Evolutionary conservation across 1,140 invertebrate genomes (phyloP).

Genomic region (Phymastichus coffea): DNA sequence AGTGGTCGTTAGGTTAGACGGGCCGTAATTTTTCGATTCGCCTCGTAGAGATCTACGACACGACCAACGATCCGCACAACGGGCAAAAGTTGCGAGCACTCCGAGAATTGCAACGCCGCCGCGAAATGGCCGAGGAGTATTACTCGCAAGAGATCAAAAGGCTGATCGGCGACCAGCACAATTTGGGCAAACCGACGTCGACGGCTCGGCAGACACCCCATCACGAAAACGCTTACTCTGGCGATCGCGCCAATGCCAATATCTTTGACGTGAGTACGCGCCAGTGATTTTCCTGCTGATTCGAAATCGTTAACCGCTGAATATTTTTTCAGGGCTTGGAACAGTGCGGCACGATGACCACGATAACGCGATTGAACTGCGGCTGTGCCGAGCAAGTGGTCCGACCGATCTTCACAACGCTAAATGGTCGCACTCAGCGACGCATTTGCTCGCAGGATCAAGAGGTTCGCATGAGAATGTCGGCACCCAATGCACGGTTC

Average conservation of each 20-base stretch:
- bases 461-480: constrained; percentile 11
- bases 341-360: constrained; percentile 37
- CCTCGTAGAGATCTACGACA: no score
- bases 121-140: constrained; percentile 32
- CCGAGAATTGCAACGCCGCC: constrained; percentile 31
- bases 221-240: not conserved
- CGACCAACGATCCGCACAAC: constrained; percentile 9
- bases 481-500: constrained; percentile 13
- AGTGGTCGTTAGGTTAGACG: no score
- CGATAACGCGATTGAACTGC: constrained; percentile 35
- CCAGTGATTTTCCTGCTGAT: no score
- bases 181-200: not conserved
- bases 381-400: constrained; percentile 35
- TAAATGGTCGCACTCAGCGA: constrained; percentile 24
- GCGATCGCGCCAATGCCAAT: not conserved
- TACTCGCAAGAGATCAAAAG: constrained; percentile 33
- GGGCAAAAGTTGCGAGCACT: constrained; percentile 30
- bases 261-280: not conserved
- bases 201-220: not conserved
- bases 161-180: constrained; percentile 26
- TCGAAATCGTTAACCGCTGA: no score
- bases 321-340: constrained; percentile 33
- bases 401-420: constrained; percentile 36
- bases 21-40: no score
- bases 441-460: constrained; percentile 26